A percentile compares a stretch with the other conserved stretches of the same genome.
Conservation (phyloP, 2,888 invertebrate species). For the Nineta flava region DNA sequence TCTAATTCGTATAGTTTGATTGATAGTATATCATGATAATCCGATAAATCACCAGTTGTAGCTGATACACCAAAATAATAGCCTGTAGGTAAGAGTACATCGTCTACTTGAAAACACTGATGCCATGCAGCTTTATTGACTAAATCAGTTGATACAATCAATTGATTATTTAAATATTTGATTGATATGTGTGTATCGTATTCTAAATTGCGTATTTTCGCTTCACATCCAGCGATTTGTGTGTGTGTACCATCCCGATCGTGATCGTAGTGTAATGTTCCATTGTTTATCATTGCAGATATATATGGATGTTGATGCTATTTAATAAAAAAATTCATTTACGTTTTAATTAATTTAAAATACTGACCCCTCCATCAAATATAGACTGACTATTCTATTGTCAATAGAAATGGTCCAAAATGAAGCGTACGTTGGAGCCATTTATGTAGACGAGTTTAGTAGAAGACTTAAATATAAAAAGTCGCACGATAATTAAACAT, state of each 20-base stretch:
- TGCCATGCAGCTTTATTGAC: conserved; percentile 89
- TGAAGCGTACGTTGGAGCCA: no score
- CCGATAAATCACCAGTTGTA: conserved; percentile 91
- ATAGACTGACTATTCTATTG: no score
- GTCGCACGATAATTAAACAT: no score
- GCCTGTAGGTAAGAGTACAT: conserved; percentile 84
- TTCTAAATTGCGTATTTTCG: conserved; percentile 80
- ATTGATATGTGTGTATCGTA: conserved; percentile 84
- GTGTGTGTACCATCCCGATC: conserved; percentile 98
- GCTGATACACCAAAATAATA: conserved; percentile 91
- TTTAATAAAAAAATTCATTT: conserved; percentile 13
- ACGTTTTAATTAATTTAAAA: neutral
- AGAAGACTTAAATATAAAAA: no score
- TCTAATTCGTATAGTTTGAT: conserved; percentile 88
- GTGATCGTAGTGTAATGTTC: conserved; percentile 89
- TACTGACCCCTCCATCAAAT: no score
- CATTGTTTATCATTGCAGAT: conserved; percentile 97
- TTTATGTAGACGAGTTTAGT: no score
- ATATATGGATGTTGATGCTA: conserved; percentile 98
- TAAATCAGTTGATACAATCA: conserved; percentile 83
- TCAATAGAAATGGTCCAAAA: no score
- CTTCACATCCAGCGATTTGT: conserved; percentile 91
- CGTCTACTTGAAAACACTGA: conserved; percentile 77
- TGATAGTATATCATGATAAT: conserved; percentile 89
- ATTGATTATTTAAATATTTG: conserved; percentile 76